These are phyloP conservation scores for Macrotus californicus DNA, from an alignment of 2,113 vertebrate species.

Conservation along the genomic window DNA sequence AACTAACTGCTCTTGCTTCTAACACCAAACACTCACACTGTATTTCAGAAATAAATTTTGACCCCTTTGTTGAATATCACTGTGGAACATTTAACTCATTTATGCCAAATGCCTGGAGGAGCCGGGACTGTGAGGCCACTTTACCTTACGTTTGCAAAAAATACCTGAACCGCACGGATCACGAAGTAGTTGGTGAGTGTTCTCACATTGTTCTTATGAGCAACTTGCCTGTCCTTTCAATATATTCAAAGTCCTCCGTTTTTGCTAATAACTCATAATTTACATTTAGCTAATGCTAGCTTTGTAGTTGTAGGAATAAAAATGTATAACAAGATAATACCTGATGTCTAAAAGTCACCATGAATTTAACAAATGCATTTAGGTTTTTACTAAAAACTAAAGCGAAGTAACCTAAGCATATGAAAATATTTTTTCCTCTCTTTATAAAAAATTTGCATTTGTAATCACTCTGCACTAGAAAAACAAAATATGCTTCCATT, in stretches of 20 bases:
- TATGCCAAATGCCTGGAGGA: conserved; percentile 82
- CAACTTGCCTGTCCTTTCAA: background rate
- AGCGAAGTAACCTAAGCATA: background rate
- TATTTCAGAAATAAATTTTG: conserved; percentile 73
- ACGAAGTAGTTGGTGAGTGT: conserved; percentile 84
- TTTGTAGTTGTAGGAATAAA: conserved; percentile 10
- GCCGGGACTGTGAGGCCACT: conserved; percentile 83
- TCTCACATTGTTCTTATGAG: background rate
- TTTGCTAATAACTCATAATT: conserved; percentile 24
- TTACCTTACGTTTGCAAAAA: conserved; percentile 95
- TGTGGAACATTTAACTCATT: conserved; percentile 88
- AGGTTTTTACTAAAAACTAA: conserved; percentile 17
- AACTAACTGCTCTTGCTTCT: conserved; percentile 23
- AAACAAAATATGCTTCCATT: background rate
- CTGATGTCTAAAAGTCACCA: background rate
- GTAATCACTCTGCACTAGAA: background rate
- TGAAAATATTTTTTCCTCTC: background rate
- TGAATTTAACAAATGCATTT: background rate
- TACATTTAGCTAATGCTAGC: background rate
- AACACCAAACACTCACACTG: conserved; percentile 34
- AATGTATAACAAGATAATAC: background rate
- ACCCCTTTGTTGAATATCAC: conserved; percentile 73
- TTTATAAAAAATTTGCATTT: background rate
- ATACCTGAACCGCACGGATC: conserved; percentile 79
- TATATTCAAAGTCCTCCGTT: background rate